Percentiles rank a stretch among this genome's conserved stretches.
These are phyloP conservation scores for Entomyzon cyanotis DNA, from an alignment of 2,113 vertebrate genomes.

Conservation along the genomic window DNA sequence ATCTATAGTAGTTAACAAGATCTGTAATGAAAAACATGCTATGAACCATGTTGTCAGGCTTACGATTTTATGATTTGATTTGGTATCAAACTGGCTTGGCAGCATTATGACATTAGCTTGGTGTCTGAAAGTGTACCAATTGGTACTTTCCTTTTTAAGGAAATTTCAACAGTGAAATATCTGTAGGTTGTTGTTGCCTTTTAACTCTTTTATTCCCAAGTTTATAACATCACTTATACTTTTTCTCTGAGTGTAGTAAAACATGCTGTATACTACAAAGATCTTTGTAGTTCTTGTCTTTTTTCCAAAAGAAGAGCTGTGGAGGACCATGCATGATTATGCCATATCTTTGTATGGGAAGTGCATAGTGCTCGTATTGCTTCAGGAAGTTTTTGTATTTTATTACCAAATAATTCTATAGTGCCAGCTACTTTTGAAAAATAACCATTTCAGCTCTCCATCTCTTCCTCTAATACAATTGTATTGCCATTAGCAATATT, in stretches of 20 bases:
- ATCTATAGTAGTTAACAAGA: neutral
- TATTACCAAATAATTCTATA: conserved; percentile 71
- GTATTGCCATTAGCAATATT: conserved; percentile 62
- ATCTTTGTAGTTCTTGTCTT: neutral
- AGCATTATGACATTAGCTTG: neutral
- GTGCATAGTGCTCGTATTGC: conserved; percentile 58
- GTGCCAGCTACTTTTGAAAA: conserved; percentile 69
- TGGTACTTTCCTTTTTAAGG: neutral
- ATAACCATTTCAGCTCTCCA: conserved; percentile 44
- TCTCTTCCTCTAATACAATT: conserved; percentile 45
- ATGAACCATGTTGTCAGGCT: neutral
- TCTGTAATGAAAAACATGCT: neutral
- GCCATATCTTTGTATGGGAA: conserved; percentile 34
- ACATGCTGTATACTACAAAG: neutral
- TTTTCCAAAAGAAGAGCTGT: conserved; percentile 10
- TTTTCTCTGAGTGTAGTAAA: conserved; percentile 22
- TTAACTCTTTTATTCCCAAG: neutral
- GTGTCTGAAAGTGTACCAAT: neutral
- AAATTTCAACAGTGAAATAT: neutral
- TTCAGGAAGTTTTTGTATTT: conserved; percentile 71
- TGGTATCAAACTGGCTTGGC: neutral
- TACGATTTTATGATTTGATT: neutral
- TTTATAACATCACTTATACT: neutral
- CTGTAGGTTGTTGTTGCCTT: neutral
- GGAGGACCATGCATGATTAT: neutral